These are phyloP conservation scores for Artemia sp. DNA, from an alignment of 2,888 invertebrate genomes.

Conservation along the genomic window DNA sequence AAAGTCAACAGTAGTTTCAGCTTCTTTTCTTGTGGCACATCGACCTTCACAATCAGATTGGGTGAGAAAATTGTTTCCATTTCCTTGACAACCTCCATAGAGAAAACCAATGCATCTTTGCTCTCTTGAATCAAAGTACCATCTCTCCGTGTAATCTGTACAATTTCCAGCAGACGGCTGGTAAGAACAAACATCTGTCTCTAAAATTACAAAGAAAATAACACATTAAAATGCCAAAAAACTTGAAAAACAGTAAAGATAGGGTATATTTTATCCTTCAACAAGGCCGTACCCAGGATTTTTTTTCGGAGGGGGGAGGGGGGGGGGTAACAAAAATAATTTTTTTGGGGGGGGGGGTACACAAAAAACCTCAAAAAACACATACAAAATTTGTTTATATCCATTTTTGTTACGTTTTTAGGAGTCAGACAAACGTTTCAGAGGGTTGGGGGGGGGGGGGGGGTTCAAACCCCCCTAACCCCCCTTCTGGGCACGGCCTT, in stretches of 20 bases:
- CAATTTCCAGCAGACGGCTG: conserved; percentile 61
- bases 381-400: no score
- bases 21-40: conserved; percentile 36
- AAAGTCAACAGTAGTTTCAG: conserved; percentile 23
- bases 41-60: conserved; percentile 47
- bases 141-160: conserved; percentile 51
- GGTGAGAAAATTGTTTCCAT: conserved; percentile 62
- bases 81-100: conserved; percentile 82
- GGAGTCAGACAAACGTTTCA: no score
- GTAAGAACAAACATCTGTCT: conserved; percentile 51
- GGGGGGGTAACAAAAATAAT: no score
- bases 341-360: no score
- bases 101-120: conserved; percentile 60
- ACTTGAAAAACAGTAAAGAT: not conserved
- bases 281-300: no score
- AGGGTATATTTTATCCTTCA: no score
- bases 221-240: not conserved
- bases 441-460: no score
- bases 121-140: conserved; percentile 64
- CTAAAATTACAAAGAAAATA: conserved; percentile 30
- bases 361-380: no score
- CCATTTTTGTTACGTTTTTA: no score
- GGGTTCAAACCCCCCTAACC: no score
- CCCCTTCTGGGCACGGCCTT: no score
- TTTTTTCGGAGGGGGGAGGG: no score